These are phyloP conservation scores for Myiozetetes cayanensis DNA, from an alignment of 2,113 vertebrate genomes.

Conservation along the genomic window DNA sequence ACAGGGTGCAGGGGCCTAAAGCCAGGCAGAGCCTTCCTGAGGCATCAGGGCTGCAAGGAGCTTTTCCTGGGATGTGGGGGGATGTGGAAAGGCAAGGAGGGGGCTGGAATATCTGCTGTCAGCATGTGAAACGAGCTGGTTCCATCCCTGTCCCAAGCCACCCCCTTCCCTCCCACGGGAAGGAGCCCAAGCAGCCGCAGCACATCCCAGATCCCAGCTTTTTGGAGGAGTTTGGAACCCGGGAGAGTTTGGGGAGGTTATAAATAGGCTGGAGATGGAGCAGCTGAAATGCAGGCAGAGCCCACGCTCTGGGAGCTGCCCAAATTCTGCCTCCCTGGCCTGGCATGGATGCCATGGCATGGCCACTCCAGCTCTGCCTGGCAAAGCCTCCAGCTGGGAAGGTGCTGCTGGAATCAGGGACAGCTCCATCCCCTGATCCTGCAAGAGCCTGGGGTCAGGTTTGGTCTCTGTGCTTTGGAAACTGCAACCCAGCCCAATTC, in stretches of 20 bases:
- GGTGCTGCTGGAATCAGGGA: neutral
- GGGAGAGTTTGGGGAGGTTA: neutral
- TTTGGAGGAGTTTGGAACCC: neutral
- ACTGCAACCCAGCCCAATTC: neutral
- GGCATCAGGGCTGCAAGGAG: fast-evolving
- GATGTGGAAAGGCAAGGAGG: neutral
- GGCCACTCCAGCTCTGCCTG: neutral
- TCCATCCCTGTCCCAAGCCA: neutral
- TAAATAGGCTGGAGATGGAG: neutral
- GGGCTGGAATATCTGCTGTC: neutral
- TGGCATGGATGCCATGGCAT: neutral
- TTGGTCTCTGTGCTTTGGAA: neutral
- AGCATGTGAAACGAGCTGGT: neutral
- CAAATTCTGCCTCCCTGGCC: neutral
- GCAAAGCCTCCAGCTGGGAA: neutral
- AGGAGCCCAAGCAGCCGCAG: neutral
- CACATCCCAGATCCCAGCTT: neutral
- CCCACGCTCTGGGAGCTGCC: neutral
- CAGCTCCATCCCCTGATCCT: neutral
- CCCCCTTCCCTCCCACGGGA: constrained; percentile 9
- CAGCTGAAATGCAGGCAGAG: neutral
- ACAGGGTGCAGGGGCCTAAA: too few species aligned
- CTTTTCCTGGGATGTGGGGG: neutral
- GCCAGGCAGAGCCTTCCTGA: neutral
- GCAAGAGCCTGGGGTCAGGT: fast-evolving